Conservation (phyloP, 1,140 invertebrate species). For the Trissolcus basalis region DNA sequence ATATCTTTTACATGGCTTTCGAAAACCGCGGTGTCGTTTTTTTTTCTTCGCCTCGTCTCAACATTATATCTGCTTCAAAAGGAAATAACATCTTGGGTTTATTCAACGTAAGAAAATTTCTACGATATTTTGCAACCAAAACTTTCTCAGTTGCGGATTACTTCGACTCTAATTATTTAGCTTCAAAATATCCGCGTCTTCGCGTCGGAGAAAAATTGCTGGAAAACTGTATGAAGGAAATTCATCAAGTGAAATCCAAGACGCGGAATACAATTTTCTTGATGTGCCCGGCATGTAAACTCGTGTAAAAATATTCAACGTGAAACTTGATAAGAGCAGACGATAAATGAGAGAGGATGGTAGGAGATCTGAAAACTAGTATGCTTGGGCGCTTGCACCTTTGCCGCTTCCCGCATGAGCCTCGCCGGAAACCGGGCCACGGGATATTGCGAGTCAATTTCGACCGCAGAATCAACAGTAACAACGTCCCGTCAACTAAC, state of each 20-base stretch:
- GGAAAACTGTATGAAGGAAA: conserved; percentile 1
- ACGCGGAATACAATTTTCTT: conserved; percentile 8
- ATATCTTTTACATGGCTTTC: conserved; percentile 28
- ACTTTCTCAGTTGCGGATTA: conserved; percentile 7
- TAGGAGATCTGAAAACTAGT: conserved; percentile 13
- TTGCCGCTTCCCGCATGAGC: conserved; percentile 33
- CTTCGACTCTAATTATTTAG: conserved; percentile 5
- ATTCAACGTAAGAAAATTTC: conserved; percentile 6
- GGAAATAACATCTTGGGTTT: conserved; percentile 14
- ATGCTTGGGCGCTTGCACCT: conserved; percentile 17
- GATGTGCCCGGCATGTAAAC: conserved; percentile 6
- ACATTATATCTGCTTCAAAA: conserved; percentile 28
- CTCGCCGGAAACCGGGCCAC: conserved; percentile 39
- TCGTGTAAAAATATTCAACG: conserved; percentile 24
- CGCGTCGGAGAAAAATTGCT: background rate
- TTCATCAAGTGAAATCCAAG: conserved; percentile 6
- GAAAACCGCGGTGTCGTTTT: conserved; percentile 7
- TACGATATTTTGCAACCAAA: background rate
- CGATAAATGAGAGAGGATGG: conserved; percentile 16
- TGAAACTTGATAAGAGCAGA: conserved; percentile 40
- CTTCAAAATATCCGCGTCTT: background rate
- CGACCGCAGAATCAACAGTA: conserved; percentile 44
- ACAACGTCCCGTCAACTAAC: conserved; percentile 37
- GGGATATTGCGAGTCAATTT: conserved; percentile 48
- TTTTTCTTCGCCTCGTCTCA: background rate